Conservation (phyloP, 1,140 invertebrate species). For the Rhopalosiphum padi region DNA sequence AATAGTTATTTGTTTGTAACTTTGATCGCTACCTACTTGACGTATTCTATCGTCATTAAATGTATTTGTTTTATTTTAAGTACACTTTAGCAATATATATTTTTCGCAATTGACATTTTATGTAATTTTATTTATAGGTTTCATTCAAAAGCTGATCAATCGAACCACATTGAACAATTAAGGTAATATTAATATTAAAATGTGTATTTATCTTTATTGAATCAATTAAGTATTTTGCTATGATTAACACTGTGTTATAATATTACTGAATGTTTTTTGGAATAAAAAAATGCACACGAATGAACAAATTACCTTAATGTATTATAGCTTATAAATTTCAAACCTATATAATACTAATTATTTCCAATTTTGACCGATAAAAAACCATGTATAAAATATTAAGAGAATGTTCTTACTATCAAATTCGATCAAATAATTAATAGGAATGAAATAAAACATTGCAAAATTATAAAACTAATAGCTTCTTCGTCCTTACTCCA, state of each 20-base stretch:
- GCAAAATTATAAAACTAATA: neutral
- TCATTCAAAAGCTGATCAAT: conserved; percentile 30
- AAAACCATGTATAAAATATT: neutral
- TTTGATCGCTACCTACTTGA: neutral
- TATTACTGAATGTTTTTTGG: neutral
- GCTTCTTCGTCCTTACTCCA: neutral
- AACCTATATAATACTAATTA: neutral
- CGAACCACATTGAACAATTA: neutral
- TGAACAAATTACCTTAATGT: neutral
- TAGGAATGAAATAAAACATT: neutral
- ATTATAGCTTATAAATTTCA: neutral
- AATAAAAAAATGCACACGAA: neutral
- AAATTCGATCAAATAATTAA: neutral
- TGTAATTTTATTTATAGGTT: conserved; percentile 9
- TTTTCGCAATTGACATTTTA: neutral
- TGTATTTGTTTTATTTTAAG: neutral
- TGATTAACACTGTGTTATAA: neutral
- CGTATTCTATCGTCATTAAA: neutral
- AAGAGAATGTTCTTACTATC: neutral
- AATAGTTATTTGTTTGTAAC: neutral
- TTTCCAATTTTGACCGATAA: neutral
- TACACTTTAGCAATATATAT: neutral
- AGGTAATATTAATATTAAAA: neutral
- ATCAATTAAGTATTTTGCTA: neutral
- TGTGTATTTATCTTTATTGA: neutral